Evolutionary conservation across 2,888 invertebrate species (phyloP), one percentile per base, ranked within the genome.

Genomic region (Hypselothyrea guttata): DNA sequence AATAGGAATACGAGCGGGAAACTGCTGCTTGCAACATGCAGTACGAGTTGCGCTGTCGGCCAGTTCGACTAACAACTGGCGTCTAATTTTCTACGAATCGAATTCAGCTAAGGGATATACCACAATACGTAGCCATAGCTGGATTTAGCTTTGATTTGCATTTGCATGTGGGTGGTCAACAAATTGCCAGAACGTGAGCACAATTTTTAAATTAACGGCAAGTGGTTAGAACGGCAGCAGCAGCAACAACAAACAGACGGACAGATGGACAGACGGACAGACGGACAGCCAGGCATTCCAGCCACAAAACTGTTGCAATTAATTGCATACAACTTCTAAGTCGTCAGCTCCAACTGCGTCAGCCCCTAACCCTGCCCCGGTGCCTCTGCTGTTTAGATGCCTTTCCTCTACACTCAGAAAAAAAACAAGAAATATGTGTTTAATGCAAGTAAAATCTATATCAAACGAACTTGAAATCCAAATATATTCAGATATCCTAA

Each of bases 151-250:
- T 60, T 51, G 34, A 67, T 67, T 52, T 65, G 62, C 71, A 73
- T 77, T 75, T 67, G 79, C 68, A 79, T 78, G 85, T 86, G 86
- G 86, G 86, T 86, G 86, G 86, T 74, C 86, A 67, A 67, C 74
- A 86, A 86, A 86, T 86, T 86, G 78, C 82, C 62, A 54, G 76
- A 86, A 84, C 86, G 86, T 86, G 86, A 86, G 79, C 73, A 72
- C 82, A 86, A 86, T 86, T 75, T 73, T 75, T 71, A 86, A 86
- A 86, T 85, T 75, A 85, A 84, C 82, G 75, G 75, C 73, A 78
- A 79, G 73, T 73, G 78, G 79, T 66, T 75, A 62, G 73, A 75
- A 73, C 82, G 58, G 71, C 77, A 77, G 71, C 74, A 60, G 61
- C 58, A 61, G 56, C 62, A 56, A 51, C 40, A 34, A 37, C 7